Percentiles rank a stretch among this genome's conserved stretches.
Conservation (phyloP, 2,888 invertebrate species). For the Ormyrus labotus region DNA sequence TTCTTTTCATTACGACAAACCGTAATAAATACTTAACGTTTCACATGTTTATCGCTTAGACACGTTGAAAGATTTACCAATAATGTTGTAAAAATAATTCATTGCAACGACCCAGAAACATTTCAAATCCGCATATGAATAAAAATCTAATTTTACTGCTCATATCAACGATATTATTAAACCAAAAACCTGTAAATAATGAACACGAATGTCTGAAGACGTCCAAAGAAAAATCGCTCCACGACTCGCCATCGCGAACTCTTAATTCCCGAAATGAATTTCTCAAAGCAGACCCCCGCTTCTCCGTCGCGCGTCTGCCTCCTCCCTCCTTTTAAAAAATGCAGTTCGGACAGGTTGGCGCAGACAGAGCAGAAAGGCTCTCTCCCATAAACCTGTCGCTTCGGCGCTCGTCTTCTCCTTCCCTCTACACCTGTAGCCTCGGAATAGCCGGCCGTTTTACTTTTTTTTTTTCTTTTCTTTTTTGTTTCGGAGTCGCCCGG, state of each 20-base stretch:
- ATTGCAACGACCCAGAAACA: too few species aligned
- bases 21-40: too few species aligned
- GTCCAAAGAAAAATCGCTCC: constrained; percentile 7
- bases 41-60: too few species aligned
- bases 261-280: constrained; percentile 54
- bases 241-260: constrained; percentile 10
- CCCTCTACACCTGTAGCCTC: constrained; percentile 31
- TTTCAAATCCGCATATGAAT: too few species aligned
- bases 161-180: too few species aligned
- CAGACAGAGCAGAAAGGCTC: not conserved
- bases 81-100: too few species aligned
- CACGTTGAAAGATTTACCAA: too few species aligned
- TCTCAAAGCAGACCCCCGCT: not conserved
- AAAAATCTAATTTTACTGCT: too few species aligned
- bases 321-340: constrained; percentile 35
- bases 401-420: constrained; percentile 2
- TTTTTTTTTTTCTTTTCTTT: not conserved
- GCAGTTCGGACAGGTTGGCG: constrained; percentile 48
- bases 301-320: not conserved
- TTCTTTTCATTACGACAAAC: too few species aligned
- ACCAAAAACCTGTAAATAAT: too few species aligned
- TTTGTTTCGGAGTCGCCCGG: not conserved
- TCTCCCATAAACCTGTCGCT: constrained; percentile 50
- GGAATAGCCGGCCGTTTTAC: not conserved
- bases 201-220: too few species aligned